A percentile compares a stretch with the other conserved stretches of the same genome.
Evolutionary conservation across 1,140 invertebrate genomes (phyloP).

Genomic region (Epicauta chinensis): DNA sequence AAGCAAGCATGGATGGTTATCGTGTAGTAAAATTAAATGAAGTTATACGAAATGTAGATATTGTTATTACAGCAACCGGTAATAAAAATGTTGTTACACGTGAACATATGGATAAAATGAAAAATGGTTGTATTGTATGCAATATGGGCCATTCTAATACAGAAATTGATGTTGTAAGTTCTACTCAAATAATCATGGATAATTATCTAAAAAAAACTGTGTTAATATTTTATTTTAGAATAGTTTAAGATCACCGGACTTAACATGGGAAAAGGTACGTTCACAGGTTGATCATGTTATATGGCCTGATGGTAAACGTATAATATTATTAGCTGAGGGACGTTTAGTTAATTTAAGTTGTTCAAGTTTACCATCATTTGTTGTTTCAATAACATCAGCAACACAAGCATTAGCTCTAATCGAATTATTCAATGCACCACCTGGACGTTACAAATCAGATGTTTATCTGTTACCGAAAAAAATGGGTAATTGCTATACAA

Average conservation of each 20-base stretch:
- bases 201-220: background rate
- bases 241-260: constrained; percentile 84
- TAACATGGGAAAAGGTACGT: constrained; percentile 95
- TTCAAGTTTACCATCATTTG: constrained; percentile 95
- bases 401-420: constrained; percentile 94
- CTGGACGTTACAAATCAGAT: constrained; percentile 91
- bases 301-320: constrained; percentile 88
- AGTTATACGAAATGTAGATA: constrained; percentile 89
- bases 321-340: constrained; percentile 91
- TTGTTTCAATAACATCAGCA: constrained; percentile 91
- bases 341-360: constrained; percentile 93
- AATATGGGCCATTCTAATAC: constrained; percentile 99
- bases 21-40: constrained; percentile 92
- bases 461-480: constrained; percentile 97
- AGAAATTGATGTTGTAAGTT: constrained; percentile 90
- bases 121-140: constrained; percentile 93
- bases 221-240: constrained; percentile 57
- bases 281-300: constrained; percentile 97
- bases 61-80: constrained; percentile 92
- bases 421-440: constrained; percentile 92
- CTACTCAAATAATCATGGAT: background rate
- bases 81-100: constrained; percentile 95
- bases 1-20: constrained; percentile 98
- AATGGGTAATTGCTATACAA: constrained; percentile 67
- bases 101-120: constrained; percentile 95